Percentiles rank a stretch among this genome's conserved stretches.
Conservation (phyloP, 2,113 vertebrate genomes). For the Canis aureus region DNA sequence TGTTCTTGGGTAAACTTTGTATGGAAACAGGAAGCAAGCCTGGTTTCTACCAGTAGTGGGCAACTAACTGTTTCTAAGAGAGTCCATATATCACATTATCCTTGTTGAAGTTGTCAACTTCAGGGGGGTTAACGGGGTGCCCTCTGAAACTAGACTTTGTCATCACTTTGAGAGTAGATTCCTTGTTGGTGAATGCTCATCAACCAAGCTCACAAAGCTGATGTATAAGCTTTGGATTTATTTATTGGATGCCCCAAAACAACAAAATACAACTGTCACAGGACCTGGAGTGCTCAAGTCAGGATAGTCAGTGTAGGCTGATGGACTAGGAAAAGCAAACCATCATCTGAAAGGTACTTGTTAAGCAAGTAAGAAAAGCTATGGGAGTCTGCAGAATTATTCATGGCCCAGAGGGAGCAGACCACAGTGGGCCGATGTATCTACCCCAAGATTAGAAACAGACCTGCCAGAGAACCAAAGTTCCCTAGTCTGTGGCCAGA, state of each 20-base stretch:
- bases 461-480: background rate
- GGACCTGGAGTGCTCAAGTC: background rate
- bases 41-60: background rate
- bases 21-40: background rate
- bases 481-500: background rate
- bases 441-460: background rate
- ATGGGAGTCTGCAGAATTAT: background rate
- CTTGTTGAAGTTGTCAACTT: background rate
- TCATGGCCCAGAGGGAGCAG: slow-evolving; percentile 15
- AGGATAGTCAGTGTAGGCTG: background rate
- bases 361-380: background rate
- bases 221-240: background rate
- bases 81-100: background rate
- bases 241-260: slow-evolving; percentile 25
- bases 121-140: background rate
- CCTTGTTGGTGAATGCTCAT: background rate
- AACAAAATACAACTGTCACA: slow-evolving; percentile 19
- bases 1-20: background rate
- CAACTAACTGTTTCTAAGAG: slow-evolving; percentile 3
- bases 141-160: slow-evolving; percentile 39
- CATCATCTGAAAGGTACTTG: background rate
- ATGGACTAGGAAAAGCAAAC: background rate
- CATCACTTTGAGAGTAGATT: background rate
- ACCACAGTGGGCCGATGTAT: background rate
- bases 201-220: slow-evolving; percentile 37